Evolutionary conservation across 2,888 invertebrate species (phyloP).

Genomic region (Oscheius sp.): DNA sequence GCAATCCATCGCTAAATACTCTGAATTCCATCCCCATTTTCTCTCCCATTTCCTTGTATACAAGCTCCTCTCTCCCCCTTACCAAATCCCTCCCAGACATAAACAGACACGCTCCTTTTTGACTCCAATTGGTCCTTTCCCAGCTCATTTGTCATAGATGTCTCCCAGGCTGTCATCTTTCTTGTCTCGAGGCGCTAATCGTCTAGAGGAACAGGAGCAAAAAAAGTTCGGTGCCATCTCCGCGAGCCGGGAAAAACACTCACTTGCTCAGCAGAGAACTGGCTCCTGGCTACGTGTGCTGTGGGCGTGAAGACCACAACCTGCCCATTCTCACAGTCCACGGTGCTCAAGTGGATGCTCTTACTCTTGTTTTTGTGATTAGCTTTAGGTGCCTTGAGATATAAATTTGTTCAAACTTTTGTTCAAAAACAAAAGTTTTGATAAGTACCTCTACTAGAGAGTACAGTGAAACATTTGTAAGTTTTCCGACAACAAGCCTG

Average conservation of each 20-base stretch:
- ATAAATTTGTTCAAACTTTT: too few species aligned
- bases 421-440: too few species aligned
- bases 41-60: slow-evolving; percentile 10
- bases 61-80: not conserved
- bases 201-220: not conserved
- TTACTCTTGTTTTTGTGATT: too few species aligned
- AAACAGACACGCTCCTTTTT: slow-evolving; percentile 15
- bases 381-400: too few species aligned
- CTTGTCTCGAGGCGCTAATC: not conserved
- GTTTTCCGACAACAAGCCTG: too few species aligned
- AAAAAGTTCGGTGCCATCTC: not conserved
- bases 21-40: not conserved
- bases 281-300: not conserved
- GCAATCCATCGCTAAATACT: too few species aligned
- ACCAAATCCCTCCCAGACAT: not conserved
- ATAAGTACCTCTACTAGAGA: too few species aligned
- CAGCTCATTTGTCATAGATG: slow-evolving; percentile 36
- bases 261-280: slow-evolving; percentile 1
- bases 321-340: too few species aligned
- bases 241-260: not conserved
- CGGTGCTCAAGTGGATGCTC: too few species aligned
- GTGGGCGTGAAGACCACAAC: too few species aligned
- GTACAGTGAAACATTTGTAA: too few species aligned
- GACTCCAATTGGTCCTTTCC: not conserved
- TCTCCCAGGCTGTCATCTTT: slow-evolving; percentile 5